Base-by-base conservation (phyloP, 1,140 invertebrate genomes). In the Hypothenemus hampei region DNA sequence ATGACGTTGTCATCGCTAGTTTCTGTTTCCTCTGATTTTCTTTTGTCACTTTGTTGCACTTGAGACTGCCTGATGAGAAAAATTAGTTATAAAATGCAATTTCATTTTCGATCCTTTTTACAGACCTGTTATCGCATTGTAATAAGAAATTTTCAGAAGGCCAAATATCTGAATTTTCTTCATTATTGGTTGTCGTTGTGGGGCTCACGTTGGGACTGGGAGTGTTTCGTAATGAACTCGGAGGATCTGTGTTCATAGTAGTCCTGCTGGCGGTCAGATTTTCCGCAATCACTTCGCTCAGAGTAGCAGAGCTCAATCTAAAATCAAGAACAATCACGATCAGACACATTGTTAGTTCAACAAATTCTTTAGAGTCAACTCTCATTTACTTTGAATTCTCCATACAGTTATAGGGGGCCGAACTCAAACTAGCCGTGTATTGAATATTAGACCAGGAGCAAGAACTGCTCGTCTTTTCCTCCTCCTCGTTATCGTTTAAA, bases 1-100 rank as follows among this genome's bases (percentile, higher is more conserved):
- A 87, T 80, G 24, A 76, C 79, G 39, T 70, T 62, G 40, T 75
- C 71, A 41, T 65, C 62, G 13, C 55, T 50, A 3, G 60, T 59
- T 53, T 62, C 70, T 57, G 51, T 61, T 70, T 77, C 60, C 47
- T 48, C 58, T 1, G 69, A 66, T 65, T 73, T 71, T 51, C 71
- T 61, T 45, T 71, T 69, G 37, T 72, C 70, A 23, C 59, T 64
- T 36, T 57, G 54, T 16, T 11, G 31, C 33, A 40, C 19, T 26
- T n/a, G 41, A n/a, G n/a, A n/a, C n/a, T n/a, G n/a, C n/a, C n/a
- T n/a, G n/a, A n/a, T n/a, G n/a, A n/a, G n/a, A n/a, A n/a, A n/a
- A n/a, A n/a, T n/a, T n/a, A n/a, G n/a, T n/a, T n/a, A n/a, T n/a
- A n/a, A n/a, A n/a, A n/a, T n/a, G n/a, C n/a, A n/a, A n/a, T n/a